Percentiles rank a stretch among this genome's conserved stretches.
These are phyloP conservation scores for Seira musarum DNA, from an alignment of 2,888 invertebrate genomes.

Conservation along the genomic window DNA sequence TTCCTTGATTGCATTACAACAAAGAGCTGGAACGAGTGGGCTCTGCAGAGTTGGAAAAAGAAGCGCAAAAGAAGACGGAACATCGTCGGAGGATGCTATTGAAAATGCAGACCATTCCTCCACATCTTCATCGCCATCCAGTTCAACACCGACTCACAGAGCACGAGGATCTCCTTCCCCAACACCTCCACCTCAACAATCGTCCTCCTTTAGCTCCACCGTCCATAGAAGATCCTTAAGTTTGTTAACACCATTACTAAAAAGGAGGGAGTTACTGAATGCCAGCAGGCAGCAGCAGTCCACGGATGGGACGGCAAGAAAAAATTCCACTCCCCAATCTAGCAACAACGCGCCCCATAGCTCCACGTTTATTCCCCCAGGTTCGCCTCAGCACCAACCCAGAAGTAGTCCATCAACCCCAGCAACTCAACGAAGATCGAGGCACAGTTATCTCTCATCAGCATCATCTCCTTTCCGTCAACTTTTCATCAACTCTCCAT, in stretches of 20 bases:
- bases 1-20: constrained; percentile 26
- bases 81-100: constrained; percentile 46
- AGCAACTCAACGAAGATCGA: constrained; percentile 79
- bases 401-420: constrained; percentile 85
- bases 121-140: constrained; percentile 29
- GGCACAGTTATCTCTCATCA: constrained; percentile 78
- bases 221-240: constrained; percentile 63
- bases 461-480: constrained; percentile 69
- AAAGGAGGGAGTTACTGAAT: constrained; percentile 64
- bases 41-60: not conserved
- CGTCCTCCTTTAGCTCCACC: constrained; percentile 48
- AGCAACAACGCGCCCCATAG: constrained; percentile 47
- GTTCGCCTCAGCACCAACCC: constrained; percentile 75
- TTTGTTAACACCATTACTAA: constrained; percentile 65
- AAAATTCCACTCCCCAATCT: constrained; percentile 40
- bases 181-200: constrained; percentile 50
- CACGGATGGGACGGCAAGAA: constrained; percentile 23
- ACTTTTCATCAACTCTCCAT: constrained; percentile 84
- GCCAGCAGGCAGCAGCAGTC: constrained; percentile 53
- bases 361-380: constrained; percentile 67
- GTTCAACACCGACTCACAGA: constrained; percentile 24
- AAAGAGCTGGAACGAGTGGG: constrained; percentile 6
- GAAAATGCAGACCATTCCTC: constrained; percentile 48
- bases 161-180: constrained; percentile 28
- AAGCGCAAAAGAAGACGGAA: not conserved